Evolutionary conservation across 1,140 invertebrate species (phyloP), one percentile per base, ranked within the genome.

Genomic region (Manduca sexta): DNA sequence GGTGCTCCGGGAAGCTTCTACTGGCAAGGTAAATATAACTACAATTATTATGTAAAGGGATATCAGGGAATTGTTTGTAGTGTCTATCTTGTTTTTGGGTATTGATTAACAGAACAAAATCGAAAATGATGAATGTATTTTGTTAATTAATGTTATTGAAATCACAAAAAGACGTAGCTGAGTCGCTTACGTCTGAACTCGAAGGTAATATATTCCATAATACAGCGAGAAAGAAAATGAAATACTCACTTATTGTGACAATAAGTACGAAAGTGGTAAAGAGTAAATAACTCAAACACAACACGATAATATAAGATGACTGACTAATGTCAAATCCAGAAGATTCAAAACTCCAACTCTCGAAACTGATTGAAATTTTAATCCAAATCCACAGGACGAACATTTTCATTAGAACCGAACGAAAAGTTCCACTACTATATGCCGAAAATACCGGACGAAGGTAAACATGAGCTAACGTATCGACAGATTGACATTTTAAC

Each of bases 1-100:
- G 97, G 97, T 42, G 97, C 96, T 30, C 95, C 96, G 15, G 97
- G 98, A 47, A 97, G 95, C 64, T 98, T 92, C 89, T 98, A 98
- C 78, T 99, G 97, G 97, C 97, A 99, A 94, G 97, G 97, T 96
- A 91, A 91, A 41, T 12, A 38, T 31, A 17, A 11, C 8, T 37
- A 21, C 8, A 41, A 40, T 31, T 12, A 33, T 49, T 18, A 7
- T 1, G 5, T 3, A n/a, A 12, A 12, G 7, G n/a, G 4, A 34
- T 34, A 5, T 35, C 1, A 35, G 33, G 3, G n/a, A 7, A 12
- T 5, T 5, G 7, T 12, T 5, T n/a, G n/a, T n/a, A n/a, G n/a
- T n/a, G n/a, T n/a, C n/a, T n/a, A n/a, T n/a, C n/a, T n/a, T n/a
- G n/a, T n/a, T n/a, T n/a, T n/a, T n/a, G n/a, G n/a, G n/a, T n/a